A percentile compares a stretch with the other conserved stretches of the same genome.
These are phyloP conservation scores for Calliscelio sp. DNA, from an alignment of 2,888 invertebrate species.

Conservation along the genomic window DNA sequence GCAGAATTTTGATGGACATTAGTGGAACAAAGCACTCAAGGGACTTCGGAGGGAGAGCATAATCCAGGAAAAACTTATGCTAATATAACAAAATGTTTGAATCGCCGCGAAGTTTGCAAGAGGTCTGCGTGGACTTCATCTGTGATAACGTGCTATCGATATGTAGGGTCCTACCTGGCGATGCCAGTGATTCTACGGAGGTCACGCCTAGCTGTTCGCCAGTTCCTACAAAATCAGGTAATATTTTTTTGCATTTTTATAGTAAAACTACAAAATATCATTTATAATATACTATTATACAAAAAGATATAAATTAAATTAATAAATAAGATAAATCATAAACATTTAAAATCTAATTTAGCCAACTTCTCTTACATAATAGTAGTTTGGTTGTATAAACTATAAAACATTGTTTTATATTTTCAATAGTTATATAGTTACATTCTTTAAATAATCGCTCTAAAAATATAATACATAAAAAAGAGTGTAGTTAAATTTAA, in stretches of 20 bases:
- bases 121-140: conserved; percentile 89
- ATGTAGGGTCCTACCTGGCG: conserved; percentile 86
- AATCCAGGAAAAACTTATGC: conserved; percentile 24
- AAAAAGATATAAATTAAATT: too few relatives aligned
- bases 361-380: too few relatives aligned
- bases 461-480: too few relatives aligned
- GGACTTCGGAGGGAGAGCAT: conserved; percentile 7
- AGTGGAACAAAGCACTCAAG: neutral
- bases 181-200: conserved; percentile 73
- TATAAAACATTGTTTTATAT: neutral
- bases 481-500: too few relatives aligned
- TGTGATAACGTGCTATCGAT: conserved; percentile 88
- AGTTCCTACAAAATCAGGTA: conserved; percentile 67
- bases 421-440: neutral
- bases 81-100: conserved; percentile 87
- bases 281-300: neutral
- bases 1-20: conserved; percentile 28
- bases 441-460: neutral
- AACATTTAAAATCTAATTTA: too few relatives aligned
- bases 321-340: too few relatives aligned
- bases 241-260: neutral
- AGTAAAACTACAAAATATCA: neutral
- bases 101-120: conserved; percentile 88
- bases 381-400: too few relatives aligned
- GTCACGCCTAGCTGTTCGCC: conserved; percentile 43